These are phyloP conservation scores for Paramormyrops kingsleyae DNA, from an alignment of 2,113 vertebrate species.

Conservation along the genomic window DNA sequence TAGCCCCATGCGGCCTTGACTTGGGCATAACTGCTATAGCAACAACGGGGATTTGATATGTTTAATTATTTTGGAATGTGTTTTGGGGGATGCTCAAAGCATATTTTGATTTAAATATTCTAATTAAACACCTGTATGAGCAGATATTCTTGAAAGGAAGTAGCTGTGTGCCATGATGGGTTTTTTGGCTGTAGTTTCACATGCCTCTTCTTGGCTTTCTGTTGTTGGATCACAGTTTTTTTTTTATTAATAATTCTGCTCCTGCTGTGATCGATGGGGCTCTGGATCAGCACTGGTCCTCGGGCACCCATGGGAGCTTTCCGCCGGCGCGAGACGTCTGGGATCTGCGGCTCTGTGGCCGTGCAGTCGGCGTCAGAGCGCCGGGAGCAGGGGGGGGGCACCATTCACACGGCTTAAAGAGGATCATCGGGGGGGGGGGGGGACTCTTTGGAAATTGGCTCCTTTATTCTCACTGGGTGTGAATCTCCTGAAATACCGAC, in stretches of 20 bases:
- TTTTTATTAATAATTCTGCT: neutral
- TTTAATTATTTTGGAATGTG: slow-evolving; percentile 3
- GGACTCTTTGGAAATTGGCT: neutral
- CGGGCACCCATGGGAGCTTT: neutral
- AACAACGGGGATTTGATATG: neutral
- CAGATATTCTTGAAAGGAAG: neutral
- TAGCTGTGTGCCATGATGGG: neutral
- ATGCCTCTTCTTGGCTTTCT: neutral
- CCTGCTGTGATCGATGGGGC: neutral
- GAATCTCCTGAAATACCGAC: neutral
- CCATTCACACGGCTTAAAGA: neutral
- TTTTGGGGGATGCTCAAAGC: neutral
- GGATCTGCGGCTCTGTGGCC: neutral
- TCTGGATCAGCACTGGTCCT: neutral
- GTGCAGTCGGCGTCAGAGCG: neutral
- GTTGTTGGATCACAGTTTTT: neutral
- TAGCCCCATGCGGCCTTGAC: neutral
- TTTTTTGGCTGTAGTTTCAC: neutral
- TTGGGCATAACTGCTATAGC: neutral
- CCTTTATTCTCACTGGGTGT: neutral
- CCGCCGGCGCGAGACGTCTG: neutral
- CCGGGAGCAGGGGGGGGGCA: neutral
- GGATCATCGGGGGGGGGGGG: neutral
- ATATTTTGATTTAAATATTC: slow-evolving; percentile 6
- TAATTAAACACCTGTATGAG: slow-evolving; percentile 5